Evolutionary conservation across 2,113 vertebrate genomes (phyloP).

Genomic region (Nestor notabilis): DNA sequence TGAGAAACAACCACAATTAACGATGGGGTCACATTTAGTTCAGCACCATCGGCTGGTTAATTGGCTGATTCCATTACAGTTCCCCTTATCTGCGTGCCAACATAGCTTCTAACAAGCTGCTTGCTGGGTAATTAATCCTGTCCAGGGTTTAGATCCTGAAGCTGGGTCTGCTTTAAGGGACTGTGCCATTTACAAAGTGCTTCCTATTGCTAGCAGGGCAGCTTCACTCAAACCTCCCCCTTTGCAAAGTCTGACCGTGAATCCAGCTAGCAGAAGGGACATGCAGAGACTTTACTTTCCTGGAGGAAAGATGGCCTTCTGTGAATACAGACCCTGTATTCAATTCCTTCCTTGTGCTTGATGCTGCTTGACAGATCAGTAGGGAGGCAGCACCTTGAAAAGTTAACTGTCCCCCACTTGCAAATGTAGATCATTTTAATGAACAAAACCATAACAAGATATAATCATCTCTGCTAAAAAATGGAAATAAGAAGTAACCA

Average conservation of each 20-base stretch:
- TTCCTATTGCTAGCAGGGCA: background rate
- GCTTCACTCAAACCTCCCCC: background rate
- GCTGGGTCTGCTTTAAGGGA: constrained; percentile 5
- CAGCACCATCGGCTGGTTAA: constrained; percentile 76
- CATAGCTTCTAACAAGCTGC: constrained; percentile 69
- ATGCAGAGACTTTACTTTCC: fast-evolving
- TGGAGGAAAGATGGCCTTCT: background rate
- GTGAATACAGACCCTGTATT: background rate
- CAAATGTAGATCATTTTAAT: background rate
- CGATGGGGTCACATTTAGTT: constrained; percentile 76
- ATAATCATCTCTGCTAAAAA: background rate
- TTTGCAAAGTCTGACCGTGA: background rate
- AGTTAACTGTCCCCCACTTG: background rate
- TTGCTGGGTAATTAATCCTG: constrained; percentile 72
- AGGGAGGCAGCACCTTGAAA: background rate
- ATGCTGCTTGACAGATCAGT: background rate
- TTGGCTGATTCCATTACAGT: constrained; percentile 74
- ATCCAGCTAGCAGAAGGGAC: background rate
- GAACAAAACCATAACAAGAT: background rate
- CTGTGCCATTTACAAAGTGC: background rate
- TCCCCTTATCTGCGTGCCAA: constrained; percentile 68
- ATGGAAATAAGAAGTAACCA: background rate
- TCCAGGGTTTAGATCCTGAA: constrained; percentile 45
- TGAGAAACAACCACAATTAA: constrained; percentile 76
- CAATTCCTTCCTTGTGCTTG: background rate